These are phyloP conservation scores for Corydoras sp. DNA, from an alignment of 2,113 vertebrate genomes.

Conservation along the genomic window DNA sequence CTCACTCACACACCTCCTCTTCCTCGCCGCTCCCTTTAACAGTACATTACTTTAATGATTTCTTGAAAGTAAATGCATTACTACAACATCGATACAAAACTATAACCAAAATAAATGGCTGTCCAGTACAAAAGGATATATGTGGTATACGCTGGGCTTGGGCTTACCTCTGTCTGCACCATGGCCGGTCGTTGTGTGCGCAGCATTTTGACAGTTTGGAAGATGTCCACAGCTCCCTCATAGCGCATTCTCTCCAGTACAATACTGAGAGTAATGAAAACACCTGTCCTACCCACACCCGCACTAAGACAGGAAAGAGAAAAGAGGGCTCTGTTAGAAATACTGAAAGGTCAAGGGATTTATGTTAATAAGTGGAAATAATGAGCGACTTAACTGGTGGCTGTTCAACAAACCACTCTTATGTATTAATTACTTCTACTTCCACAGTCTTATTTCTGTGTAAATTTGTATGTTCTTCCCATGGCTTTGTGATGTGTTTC, in stretches of 20 bases:
- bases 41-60: background rate
- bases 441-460: too few species aligned
- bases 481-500: too few species aligned
- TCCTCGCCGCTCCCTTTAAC: background rate
- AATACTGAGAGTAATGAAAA: slow-evolving; percentile 95
- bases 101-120: too few species aligned
- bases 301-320: slow-evolving; percentile 62
- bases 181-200: slow-evolving; percentile 94
- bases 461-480: too few species aligned
- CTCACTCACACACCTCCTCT: background rate
- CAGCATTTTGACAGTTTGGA: slow-evolving; percentile 99
- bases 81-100: too few species aligned
- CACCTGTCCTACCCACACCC: slow-evolving; percentile 91
- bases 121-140: too few species aligned
- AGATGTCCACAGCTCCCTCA: slow-evolving; percentile 97
- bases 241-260: slow-evolving; percentile 97
- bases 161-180: slow-evolving; percentile 92
- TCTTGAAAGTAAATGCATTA: background rate
- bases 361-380: background rate
- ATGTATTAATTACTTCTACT: too few species aligned
- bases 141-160: background rate
- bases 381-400: too few species aligned
- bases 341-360: background rate
- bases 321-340: background rate
- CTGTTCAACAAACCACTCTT: too few species aligned